These are phyloP conservation scores for Chroicocephalus ridibundus DNA, from an alignment of 2,113 vertebrate species.

Conservation along the genomic window DNA sequence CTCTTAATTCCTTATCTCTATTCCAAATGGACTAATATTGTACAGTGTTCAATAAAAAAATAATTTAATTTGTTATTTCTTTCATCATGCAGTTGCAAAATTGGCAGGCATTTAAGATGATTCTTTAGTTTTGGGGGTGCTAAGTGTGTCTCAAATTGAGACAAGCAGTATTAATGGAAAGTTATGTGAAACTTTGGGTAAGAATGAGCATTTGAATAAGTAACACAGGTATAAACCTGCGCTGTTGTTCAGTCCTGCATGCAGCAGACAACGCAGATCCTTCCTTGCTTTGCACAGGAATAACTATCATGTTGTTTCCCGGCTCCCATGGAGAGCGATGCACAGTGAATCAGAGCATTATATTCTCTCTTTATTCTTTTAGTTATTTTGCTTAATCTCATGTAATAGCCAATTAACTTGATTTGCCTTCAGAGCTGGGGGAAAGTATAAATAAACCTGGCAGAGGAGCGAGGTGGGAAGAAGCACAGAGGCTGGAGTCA, in stretches of 20 bases:
- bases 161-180: not conserved
- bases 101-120: not conserved
- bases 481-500: not conserved
- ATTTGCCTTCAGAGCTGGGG: conserved; percentile 29
- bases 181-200: not conserved
- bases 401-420: conserved; percentile 46
- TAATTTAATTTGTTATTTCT: conserved; percentile 56
- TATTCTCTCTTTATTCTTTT: conserved; percentile 16
- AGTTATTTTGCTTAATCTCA: conserved; percentile 42
- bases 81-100: not conserved
- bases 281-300: not conserved
- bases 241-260: not conserved
- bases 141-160: not conserved
- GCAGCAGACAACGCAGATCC: not conserved
- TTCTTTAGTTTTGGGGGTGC: conserved; percentile 7
- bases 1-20: conserved; percentile 45
- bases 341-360: not conserved
- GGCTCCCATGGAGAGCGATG: not conserved
- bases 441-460: conserved; percentile 62
- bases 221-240: not conserved
- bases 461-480: not conserved
- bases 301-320: not conserved
- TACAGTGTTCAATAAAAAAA: conserved; percentile 41
- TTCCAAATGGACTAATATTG: conserved; percentile 60
- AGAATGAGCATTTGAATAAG: not conserved